Conservation (phyloP, 2,113 vertebrate genomes). For the Serinus canaria region DNA sequence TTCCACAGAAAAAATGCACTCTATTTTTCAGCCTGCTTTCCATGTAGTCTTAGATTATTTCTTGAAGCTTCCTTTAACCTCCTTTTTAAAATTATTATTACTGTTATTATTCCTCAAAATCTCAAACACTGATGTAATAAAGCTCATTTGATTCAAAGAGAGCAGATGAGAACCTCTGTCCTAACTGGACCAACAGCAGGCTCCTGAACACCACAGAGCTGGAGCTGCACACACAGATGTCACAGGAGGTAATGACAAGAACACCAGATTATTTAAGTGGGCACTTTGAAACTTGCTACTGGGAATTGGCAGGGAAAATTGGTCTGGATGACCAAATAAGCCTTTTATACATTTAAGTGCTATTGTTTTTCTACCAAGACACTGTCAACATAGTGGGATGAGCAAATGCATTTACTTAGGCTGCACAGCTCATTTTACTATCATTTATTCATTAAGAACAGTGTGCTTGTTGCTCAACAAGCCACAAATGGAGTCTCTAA, state of each 20-base stretch:
- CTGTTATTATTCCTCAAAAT: neutral
- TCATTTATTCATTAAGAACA: constrained; percentile 52
- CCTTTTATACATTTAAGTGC: neutral
- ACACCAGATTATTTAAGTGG: neutral
- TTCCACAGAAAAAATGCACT: neutral
- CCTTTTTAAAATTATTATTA: neutral
- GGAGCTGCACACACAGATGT: neutral
- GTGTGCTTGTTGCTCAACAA: neutral
- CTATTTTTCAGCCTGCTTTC: neutral
- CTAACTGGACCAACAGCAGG: neutral
- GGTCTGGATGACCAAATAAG: neutral
- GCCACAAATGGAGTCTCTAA: neutral
- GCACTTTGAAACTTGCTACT: neutral
- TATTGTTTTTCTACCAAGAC: constrained; percentile 15
- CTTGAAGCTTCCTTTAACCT: neutral
- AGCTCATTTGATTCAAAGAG: neutral
- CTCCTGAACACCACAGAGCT: neutral
- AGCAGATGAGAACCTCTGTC: neutral
- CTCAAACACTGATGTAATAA: neutral
- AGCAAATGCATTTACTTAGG: neutral
- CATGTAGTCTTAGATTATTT: neutral
- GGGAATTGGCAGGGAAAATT: neutral
- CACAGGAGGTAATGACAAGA: neutral
- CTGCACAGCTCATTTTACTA: constrained; percentile 16
- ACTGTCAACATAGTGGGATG: neutral